A percentile compares a stretch with the other conserved stretches of the same genome.
These are phyloP conservation scores for Pasiphila rectangulata DNA, from an alignment of 2,888 invertebrate genomes.

Conservation along the genomic window DNA sequence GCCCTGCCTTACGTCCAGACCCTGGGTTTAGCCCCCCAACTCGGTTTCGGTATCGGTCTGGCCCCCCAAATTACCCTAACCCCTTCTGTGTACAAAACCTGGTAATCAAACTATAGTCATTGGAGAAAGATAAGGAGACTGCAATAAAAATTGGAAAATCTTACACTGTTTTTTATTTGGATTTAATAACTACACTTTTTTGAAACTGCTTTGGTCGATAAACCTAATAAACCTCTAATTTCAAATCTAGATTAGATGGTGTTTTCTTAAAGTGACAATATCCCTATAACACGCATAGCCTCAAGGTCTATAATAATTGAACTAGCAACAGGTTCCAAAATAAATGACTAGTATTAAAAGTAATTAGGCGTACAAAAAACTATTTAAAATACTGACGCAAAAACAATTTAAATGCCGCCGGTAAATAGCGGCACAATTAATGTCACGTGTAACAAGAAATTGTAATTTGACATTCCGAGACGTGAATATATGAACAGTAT, in stretches of 20 bases:
- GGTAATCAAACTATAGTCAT: constrained; percentile 6
- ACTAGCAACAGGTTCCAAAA: constrained; percentile 1
- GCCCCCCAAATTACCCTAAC: neutral
- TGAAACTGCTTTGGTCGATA: no score
- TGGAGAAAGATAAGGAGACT: constrained; percentile 13
- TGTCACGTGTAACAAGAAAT: no score
- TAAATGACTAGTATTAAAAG: constrained; percentile 11
- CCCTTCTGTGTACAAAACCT: constrained; percentile 14
- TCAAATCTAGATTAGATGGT: no score
- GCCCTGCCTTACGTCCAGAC: constrained; percentile 7
- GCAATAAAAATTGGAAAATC: constrained; percentile 6
- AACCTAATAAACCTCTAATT: no score
- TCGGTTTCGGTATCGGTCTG: neutral
- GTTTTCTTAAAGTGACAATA: no score
- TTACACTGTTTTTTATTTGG: neutral
- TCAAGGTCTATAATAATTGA: constrained; percentile 20
- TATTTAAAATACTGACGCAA: constrained; percentile 8
- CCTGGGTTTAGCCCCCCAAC: constrained; percentile 1
- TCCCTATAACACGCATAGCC: neutral
- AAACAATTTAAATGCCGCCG: neutral
- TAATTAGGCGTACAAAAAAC: constrained; percentile 11
- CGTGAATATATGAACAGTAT: no score
- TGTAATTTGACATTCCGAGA: no score
- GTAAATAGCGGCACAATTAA: neutral
- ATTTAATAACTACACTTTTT: no score